Percentiles rank a stretch among this genome's conserved stretches.
phyloP scores from a whole-genome alignment of 1,140 invertebrate species.

The Megathymus violae region DNA sequence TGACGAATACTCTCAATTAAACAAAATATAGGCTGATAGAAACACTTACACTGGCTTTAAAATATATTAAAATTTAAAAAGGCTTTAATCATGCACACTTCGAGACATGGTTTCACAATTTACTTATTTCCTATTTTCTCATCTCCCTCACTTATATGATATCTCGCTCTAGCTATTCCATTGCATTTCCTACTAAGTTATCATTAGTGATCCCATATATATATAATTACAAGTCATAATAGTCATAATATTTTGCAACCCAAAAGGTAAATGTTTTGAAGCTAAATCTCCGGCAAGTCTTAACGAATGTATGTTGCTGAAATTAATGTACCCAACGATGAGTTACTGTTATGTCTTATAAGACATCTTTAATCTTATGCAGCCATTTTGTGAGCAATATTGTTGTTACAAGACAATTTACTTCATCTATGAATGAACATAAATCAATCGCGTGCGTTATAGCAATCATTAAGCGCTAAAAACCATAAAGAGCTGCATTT shows the following conservation, averaged over 20 bases:
- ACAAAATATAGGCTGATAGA: neutral
- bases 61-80: neutral
- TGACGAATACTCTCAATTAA: neutral
- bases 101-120: neutral
- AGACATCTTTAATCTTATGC: neutral
- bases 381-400: neutral
- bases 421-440: conserved; percentile 11
- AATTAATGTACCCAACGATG: neutral
- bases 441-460: conserved; percentile 18
- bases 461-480: conserved; percentile 28
- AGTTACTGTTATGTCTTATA: neutral
- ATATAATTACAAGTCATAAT: no score
- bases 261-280: neutral
- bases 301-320: neutral
- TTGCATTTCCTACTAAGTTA: neutral
- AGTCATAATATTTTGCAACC: no score
- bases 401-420: neutral
- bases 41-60: neutral
- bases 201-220: neutral
- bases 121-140: conserved; percentile 1
- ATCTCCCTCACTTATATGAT: neutral
- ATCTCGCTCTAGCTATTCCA: neutral
- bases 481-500: conserved; percentile 37
- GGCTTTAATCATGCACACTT: neutral
- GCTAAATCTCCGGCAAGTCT: neutral